Base-by-base conservation (phyloP, 2,113 vertebrate species). In the Odocoileus hemionus region DNA sequence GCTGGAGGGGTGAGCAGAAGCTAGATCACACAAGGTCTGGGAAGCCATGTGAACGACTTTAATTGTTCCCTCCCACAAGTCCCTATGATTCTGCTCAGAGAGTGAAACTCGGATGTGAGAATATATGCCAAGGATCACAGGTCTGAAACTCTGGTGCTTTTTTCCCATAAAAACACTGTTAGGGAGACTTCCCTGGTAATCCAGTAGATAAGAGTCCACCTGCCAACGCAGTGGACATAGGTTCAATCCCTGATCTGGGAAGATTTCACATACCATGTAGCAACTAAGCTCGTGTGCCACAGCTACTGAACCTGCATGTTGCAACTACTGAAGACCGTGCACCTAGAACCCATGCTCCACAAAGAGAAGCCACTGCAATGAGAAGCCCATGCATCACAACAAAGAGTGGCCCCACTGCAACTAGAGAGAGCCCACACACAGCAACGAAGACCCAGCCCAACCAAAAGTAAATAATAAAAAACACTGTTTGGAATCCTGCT, bases 11-110 rank as follows among this genome's bases (percentile, higher is more conserved):
- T 83, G 13, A 87, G 25, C 30, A 89, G 61, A 94, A 86, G 55
- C 21, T 52, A 89, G 36, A 83, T 67, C 54, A 91, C 57, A 47
- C 28, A 93, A 96, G 43, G 6, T 36, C 91, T 94, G 70, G 23
- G 80, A 90, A 78, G 50, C 28, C 83, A 70, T 16, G 6, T 61
- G 30, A 95, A 94, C 36, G 30, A 95, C 28, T 89, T 36, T 82
- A 89, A 95, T 89, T 64, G 45, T 83, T 70, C 57, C 78, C n/a
- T 95, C 67, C 47, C 61, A 78, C 33, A 89, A 88, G 96, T 83
- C 39, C n/a, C 70, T 64, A 19, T 16, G 52, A 85, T 80, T 95
- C 74, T 90, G 30, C 54, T 96, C 61, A 61, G 55, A 79, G 15
- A 54, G 6, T 94, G 30, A 95, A 95, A 54, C 61, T 36, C 28